phyloP scores from a whole-genome alignment of 2,113 vertebrate species.

The Rhinogobius similis region DNA sequence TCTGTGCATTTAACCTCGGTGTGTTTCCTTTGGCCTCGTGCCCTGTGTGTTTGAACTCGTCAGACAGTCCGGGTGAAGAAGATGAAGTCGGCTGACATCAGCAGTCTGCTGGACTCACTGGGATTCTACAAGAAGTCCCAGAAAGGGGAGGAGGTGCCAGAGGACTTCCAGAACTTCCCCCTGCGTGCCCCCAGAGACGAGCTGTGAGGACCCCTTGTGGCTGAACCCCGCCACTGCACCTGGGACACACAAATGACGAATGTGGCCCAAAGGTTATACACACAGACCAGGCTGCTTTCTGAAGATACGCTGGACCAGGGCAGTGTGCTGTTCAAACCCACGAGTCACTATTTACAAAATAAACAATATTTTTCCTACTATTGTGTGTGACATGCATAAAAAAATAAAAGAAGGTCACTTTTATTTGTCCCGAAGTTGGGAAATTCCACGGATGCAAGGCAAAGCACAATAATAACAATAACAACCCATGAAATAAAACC shows the following conservation, averaged over 20 bases:
- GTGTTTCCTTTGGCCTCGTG: neutral
- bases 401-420: too few species aligned
- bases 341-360: slow-evolving; percentile 16
- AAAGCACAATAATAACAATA: too few species aligned
- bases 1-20: neutral
- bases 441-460: too few species aligned
- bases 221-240: slow-evolving; percentile 54
- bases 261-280: slow-evolving; percentile 63
- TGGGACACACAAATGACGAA: slow-evolving; percentile 63
- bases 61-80: slow-evolving; percentile 76
- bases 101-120: slow-evolving; percentile 77
- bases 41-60: slow-evolving; percentile 14
- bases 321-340: slow-evolving; percentile 12
- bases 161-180: slow-evolving; percentile 78
- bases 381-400: neutral
- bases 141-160: slow-evolving; percentile 81
- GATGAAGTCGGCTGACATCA: slow-evolving; percentile 80
- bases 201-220: slow-evolving; percentile 75
- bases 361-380: neutral
- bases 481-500: too few species aligned
- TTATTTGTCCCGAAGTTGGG: too few species aligned
- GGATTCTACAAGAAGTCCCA: slow-evolving; percentile 81
- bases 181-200: slow-evolving; percentile 75
- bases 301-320: slow-evolving; percentile 48
- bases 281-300: slow-evolving; percentile 63